phyloP scores from a whole-genome alignment of 1,140 invertebrate species.

The Drosophila novamexicana region DNA sequence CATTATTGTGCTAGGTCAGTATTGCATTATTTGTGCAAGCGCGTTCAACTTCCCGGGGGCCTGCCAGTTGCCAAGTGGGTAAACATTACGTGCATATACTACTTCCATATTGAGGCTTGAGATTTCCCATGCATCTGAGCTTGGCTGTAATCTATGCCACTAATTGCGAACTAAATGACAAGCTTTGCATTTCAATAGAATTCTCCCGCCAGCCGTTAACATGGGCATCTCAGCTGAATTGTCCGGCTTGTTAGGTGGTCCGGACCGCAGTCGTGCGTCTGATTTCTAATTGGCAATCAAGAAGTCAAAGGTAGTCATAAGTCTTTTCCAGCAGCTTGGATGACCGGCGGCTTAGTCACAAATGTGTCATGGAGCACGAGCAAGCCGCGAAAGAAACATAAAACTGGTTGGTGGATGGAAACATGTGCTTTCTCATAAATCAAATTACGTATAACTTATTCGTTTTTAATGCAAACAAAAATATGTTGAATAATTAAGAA shows the following conservation, averaged over 20 bases:
- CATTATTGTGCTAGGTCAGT: conserved; percentile 38
- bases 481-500: too few relatives aligned
- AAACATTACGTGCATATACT: conserved; percentile 2
- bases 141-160: conserved; percentile 11
- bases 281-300: background rate
- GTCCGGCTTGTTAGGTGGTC: conserved; percentile 9
- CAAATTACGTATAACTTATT: background rate
- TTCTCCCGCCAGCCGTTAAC: background rate
- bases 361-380: conserved; percentile 9
- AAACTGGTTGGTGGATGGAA: conserved; percentile 1
- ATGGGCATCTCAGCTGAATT: background rate
- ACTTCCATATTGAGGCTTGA: background rate
- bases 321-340: background rate
- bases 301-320: background rate
- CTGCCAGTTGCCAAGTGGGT: background rate
- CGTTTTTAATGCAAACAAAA: too few relatives aligned
- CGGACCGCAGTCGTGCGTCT: background rate
- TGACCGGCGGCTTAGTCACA: conserved; percentile 15
- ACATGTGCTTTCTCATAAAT: background rate
- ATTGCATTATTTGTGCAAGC: background rate
- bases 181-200: conserved; percentile 31
- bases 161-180: conserved; percentile 24
- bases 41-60: conserved; percentile 11
- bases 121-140: conserved; percentile 18
- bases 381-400: conserved; percentile 5